Conservation (phyloP, 1,140 invertebrate genomes). For the Microplitis mediator region DNA sequence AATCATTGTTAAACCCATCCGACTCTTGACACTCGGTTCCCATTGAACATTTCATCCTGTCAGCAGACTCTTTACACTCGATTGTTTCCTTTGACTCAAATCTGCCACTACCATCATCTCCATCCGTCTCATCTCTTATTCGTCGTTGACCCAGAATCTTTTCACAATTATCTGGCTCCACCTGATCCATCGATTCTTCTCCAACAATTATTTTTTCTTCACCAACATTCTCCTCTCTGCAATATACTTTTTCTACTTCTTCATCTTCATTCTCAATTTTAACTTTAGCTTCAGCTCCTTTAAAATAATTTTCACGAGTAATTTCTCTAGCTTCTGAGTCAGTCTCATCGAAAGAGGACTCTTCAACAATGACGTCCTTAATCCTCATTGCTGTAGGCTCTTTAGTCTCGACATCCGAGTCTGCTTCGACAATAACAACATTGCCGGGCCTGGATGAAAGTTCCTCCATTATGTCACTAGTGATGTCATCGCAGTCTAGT, state of each 20-base stretch:
- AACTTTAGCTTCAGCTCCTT: not conserved
- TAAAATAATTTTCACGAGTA: not conserved
- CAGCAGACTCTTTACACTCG: constrained; percentile 41
- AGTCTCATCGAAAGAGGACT: not conserved
- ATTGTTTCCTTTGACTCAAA: constrained; percentile 3
- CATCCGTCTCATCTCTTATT: constrained; percentile 35
- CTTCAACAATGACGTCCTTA: not conserved
- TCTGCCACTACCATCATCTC: constrained; percentile 35
- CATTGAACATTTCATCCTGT: constrained; percentile 15
- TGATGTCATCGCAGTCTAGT: constrained; percentile 44
- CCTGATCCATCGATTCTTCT: too few relatives aligned
- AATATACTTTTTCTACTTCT: not conserved
- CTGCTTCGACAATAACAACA: constrained; percentile 8
- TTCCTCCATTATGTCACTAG: constrained; percentile 28
- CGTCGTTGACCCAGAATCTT: not conserved
- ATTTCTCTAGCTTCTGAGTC: not conserved
- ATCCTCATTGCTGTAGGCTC: not conserved
- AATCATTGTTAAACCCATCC: constrained; percentile 27
- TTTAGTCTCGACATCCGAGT: constrained; percentile 1
- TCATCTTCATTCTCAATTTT: not conserved
- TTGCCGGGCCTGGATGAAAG: not conserved
- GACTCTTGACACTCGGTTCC: not conserved
- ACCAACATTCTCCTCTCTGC: constrained; percentile 9
- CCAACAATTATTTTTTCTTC: not conserved
- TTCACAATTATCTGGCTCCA: too few relatives aligned